Conservation (phyloP, 2,888 invertebrate genomes). For the Aporophyla nigra region DNA sequence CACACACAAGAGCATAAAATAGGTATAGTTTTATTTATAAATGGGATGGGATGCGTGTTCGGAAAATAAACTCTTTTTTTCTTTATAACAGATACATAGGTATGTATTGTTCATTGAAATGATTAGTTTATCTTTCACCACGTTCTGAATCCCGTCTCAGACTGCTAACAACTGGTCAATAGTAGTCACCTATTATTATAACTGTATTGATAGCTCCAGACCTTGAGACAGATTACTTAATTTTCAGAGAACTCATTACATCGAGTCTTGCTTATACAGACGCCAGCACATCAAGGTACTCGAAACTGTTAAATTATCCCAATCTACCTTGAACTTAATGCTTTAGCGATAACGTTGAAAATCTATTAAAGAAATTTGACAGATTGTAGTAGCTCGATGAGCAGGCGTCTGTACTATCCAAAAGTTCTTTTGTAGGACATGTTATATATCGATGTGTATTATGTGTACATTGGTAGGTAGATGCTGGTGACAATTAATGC, state of each 20-base stretch:
- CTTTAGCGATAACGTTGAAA: too few relatives aligned
- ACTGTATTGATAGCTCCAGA: not conserved
- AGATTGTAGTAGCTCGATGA: too few relatives aligned
- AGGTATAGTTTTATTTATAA: not conserved
- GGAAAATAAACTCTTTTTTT: not conserved
- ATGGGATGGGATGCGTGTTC: not conserved
- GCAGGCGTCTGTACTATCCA: too few relatives aligned
- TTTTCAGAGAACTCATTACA: not conserved
- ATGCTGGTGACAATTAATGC: constrained; percentile 20
- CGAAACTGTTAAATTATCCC: too few relatives aligned
- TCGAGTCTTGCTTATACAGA: constrained; percentile 2
- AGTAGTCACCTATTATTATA: not conserved
- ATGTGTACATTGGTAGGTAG: not conserved
- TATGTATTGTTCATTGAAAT: not conserved
- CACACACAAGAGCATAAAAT: constrained; percentile 7
- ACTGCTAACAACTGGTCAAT: not conserved
- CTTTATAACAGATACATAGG: not conserved
- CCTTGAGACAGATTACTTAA: constrained; percentile 25
- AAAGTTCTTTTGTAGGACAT: not conserved
- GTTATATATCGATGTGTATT: too few relatives aligned
- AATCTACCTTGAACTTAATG: too few relatives aligned
- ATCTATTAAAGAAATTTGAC: too few relatives aligned
- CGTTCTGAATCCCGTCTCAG: not conserved
- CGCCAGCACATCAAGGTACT: too few relatives aligned
- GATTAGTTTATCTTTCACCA: not conserved